Evolutionary conservation across 1,140 invertebrate species (phyloP), one percentile per base, ranked within the genome.

Genomic region (Drosophila sucinea): DNA sequence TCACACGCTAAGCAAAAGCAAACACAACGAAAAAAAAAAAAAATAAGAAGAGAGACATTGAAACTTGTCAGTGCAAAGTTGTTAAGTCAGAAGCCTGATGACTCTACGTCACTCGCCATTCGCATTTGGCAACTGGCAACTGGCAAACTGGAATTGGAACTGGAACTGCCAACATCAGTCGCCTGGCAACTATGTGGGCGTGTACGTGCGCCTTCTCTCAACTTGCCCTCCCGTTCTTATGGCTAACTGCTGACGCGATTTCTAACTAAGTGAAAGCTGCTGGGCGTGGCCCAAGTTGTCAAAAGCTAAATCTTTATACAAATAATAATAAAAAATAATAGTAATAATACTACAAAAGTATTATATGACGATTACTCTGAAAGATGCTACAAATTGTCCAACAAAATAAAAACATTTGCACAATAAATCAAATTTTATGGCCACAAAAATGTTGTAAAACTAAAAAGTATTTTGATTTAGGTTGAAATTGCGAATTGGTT

Each of bases 1-100:
- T 60, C 27, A 27, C 25, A 27, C 25, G 44, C 23, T 25, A 51
- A 51, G 44, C 17, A 51, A 51, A 51, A 5, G 44, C 44, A 51
- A 51, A 51, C 44, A 51, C 23, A 27, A 51, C 44, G 7, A 23
- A 23, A 61, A 61, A 62, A 40, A 60, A 35, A 70, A 65, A 74
- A 38, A 25, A 32, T 0, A 60, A 33, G 30, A 76, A 68, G 57
- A 63, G 73, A 77, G 68, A 89, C 83, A 78, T 79, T 68, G 80
- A 87, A 87, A 87, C 84, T 87, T 87, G 77, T 73, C 84, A 77
- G 68, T 84, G 77, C 55, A 89, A 87, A 87, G 84, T 87, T 87
- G 77, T 89, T 87, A 87, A 87, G 80, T 87, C 84, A 87, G 73
- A 72, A 79, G 84, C 70, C 68, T 80, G 84, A 87, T 89, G 84